Base-by-base conservation (phyloP, 2,888 invertebrate genomes). In the Morpho achilles region DNA sequence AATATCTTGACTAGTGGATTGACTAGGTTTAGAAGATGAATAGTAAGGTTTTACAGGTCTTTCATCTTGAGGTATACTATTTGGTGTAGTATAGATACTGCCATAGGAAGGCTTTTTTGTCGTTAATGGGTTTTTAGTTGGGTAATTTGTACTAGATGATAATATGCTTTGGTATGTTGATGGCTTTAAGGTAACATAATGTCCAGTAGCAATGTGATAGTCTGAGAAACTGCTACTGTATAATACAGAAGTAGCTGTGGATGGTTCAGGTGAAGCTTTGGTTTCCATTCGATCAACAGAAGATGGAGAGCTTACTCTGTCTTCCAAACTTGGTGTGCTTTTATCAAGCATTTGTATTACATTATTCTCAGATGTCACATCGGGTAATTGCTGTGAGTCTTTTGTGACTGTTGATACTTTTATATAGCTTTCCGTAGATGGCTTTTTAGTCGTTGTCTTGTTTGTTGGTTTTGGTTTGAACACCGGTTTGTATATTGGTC, bases 341-440 rank as follows among this genome's bases (percentile, higher is more conserved):
- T 85, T 82, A 72, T 94, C 94, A 8, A 94, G 74, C 91, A 94
- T 93, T 68, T 94, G 91, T 59, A 94, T 91, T 6, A 94, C 94
- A 51, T 94, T 92, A 65, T 92, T 75, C 53, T 88, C 83, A 2
- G 90, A 86, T 1, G 88, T 91, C 7, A 91, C 72, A 56, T 88
- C 87, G 8, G 83, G 76, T 7, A 85, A 80, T 75, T 89, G 74
- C 68, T 87, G 69, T 63, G 79, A 61, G 68, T 89, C 90, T 70
- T 92, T 91, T 3, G 87, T 89, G 0, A 92, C 87, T 4, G 93
- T 92, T 1, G 93, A 92, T 3, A 94, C 87, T 62, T 91, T 79
- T 1, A 93, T 83, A 67, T 92, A 93, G 59, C 89, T 87, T 67
- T 93, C 92, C 6, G 89, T 87, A 2, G 82, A 63, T 4, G 87